Evolutionary conservation across 1,140 invertebrate species (phyloP).

Genomic region (Brachystomella parvula): DNA sequence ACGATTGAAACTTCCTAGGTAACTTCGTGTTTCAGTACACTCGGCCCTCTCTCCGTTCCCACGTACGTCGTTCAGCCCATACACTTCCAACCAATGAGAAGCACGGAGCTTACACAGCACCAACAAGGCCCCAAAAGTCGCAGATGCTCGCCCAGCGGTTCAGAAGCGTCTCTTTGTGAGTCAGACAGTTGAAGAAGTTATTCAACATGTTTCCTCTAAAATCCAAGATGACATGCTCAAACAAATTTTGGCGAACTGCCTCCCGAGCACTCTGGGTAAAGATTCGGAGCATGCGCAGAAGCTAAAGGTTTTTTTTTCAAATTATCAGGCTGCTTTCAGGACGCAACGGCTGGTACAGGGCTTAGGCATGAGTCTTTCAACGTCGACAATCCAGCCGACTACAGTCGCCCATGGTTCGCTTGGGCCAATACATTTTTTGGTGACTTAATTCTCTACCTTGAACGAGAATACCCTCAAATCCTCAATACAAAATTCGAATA

Average conservation of each 20-base stretch:
- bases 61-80: neutral
- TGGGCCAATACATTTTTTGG: constrained; percentile 37
- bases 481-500: neutral
- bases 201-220: neutral
- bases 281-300: too few relatives aligned
- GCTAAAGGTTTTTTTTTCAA: too few relatives aligned
- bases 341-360: constrained; percentile 31
- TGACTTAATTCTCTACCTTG: constrained; percentile 30
- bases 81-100: too few relatives aligned
- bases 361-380: constrained; percentile 30
- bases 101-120: neutral
- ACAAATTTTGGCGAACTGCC: constrained; percentile 15
- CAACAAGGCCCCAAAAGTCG: neutral
- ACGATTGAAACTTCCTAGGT: neutral
- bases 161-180: neutral
- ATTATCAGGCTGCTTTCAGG: constrained; percentile 23
- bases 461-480: constrained; percentile 23
- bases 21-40: neutral
- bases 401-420: constrained; percentile 30
- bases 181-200: neutral
- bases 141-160: neutral
- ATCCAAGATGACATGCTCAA: neutral
- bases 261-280: constrained; percentile 16
- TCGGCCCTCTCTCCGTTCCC: neutral
- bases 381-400: constrained; percentile 22